Base-by-base conservation (phyloP, 2,113 vertebrate genomes). In the Abramis brama region DNA sequence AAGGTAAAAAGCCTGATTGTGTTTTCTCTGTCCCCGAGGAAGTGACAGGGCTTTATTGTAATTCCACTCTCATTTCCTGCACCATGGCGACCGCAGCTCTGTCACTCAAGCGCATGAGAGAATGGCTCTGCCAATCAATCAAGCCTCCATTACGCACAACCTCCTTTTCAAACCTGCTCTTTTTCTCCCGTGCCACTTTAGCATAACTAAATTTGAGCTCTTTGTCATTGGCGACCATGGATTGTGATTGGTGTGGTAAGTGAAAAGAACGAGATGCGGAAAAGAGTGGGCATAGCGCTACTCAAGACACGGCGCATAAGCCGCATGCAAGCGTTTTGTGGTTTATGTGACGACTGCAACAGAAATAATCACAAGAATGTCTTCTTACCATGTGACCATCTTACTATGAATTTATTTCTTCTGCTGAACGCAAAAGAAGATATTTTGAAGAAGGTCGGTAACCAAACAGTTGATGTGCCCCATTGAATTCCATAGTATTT, bases 51-150 rank as follows among this genome's bases (percentile, higher is more conserved):
- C 89, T 88, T 84, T 92, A 94, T 94, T 95, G 93, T 94, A 94
- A 94, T 95, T 94, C 92, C 93, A 91, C 92, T 94, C 92, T 93
- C 93, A 95, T 94, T 95, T 94, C 91, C 93, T 88, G 85, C 88
- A 88, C 89, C 82, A 86, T 75, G 86, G 91, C 79, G 90, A 93
- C 91, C 90, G 92, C 87, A 59, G 89, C 82, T 91, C 92, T 94
- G 94, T 94, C 94, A 94, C 90, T 95, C 93, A 92, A 80, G 91
- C 90, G 89, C 86, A 86, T 86, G 84, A 91, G 89, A 94, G 92
- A 94, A 94, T 91, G 85, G 90, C 84, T 87, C 90, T 93, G 94
- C 92, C 94, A 94, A 92, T 95, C 94, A 95, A 89, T 91, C 90
- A 89, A 87, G 86, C 90, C 89, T 57, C 92, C 90, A 93, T 85